Evolutionary conservation across 2,797 vertebrate genomes (phyloP), one percentile per base, ranked within the genome.

Genomic region (Adrianichthys oophorus): DNA sequence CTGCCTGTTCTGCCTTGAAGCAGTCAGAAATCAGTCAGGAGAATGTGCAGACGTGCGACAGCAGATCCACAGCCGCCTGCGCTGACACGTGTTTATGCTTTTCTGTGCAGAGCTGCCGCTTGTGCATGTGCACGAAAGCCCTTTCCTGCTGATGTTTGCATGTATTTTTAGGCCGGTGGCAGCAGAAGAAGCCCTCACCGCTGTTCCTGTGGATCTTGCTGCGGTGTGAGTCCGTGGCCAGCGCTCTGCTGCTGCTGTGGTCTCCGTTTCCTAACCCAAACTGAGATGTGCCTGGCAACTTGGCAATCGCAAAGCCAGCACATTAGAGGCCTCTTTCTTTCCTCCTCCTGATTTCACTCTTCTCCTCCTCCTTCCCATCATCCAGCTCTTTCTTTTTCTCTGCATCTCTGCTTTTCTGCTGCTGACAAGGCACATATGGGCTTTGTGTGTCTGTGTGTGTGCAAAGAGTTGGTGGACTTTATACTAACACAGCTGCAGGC

Each of bases 401-500:
- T 59, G 40, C 44, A 41, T 72, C 62, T 70, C 45, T 37, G 63
- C 55, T 71, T 74, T 48, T 55, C 47, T 41, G 1, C 24, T 81
- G 86, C 87, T 88, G 88, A 90, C 76, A 1, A 59, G 57, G 85
- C 89, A 87, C 52, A 83, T 81, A 62, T 76, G 63, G 61, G 17
- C 48, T n/a, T 45, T 79, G 70, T 70, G 68, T 54, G 72, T 60
- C 51, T 0, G 8, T 1, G 56, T 8, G 10, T 14, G 47, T 19
- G 23, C 41, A 53, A 46, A 37, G 18, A 42, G 56, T 52, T 65
- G 62, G 66, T 79, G 72, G 60, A 68, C 74, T 78, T 87, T 85
- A 70, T 76, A 82, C 83, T 80, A 87, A 88, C 87, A 86, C 86
- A 88, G 82, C 84, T 83, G 83, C 68, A 72, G 56, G 50, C 65